A percentile compares a stretch with the other conserved stretches of the same genome.
Evolutionary conservation across 2,888 invertebrate genomes (phyloP).

Genomic region (Drosophila seclusa): DNA sequence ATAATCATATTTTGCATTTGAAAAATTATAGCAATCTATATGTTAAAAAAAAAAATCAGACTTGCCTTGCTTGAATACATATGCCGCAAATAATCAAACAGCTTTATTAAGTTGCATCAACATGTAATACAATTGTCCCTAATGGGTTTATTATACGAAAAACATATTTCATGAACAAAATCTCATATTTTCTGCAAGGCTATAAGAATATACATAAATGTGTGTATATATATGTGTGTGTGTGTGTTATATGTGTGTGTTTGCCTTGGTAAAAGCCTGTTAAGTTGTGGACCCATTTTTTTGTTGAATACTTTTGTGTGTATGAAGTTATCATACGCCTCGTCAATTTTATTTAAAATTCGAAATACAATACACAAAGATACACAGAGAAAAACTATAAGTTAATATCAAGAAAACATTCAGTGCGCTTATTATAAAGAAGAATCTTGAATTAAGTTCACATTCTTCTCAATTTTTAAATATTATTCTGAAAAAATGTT

Average conservation of each 20-base stretch:
- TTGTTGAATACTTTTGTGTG: slow-evolving; percentile 24
- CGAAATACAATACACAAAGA: background rate
- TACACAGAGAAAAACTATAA: background rate
- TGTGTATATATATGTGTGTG: background rate
- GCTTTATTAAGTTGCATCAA: background rate
- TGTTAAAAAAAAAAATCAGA: background rate
- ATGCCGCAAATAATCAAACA: background rate
- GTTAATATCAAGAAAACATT: no score
- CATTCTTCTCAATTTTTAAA: background rate
- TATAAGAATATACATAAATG: slow-evolving; percentile 26
- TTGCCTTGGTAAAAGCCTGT: slow-evolving; percentile 21
- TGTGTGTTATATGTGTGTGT: background rate
- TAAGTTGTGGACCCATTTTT: slow-evolving; percentile 17
- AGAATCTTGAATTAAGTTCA: background rate
- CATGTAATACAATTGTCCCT: background rate
- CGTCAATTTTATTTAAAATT: slow-evolving; percentile 54
- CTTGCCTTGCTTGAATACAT: background rate
- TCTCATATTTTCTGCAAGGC: background rate
- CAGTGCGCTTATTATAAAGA: background rate
- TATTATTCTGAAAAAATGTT: background rate
- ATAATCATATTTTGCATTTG: background rate
- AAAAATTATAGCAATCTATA: background rate
- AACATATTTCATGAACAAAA: background rate
- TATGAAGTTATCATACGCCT: slow-evolving; percentile 51
- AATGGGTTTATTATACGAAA: background rate